Evolutionary conservation across 1,140 invertebrate species (phyloP).

Genomic region (Gryllus bimaculatus): DNA sequence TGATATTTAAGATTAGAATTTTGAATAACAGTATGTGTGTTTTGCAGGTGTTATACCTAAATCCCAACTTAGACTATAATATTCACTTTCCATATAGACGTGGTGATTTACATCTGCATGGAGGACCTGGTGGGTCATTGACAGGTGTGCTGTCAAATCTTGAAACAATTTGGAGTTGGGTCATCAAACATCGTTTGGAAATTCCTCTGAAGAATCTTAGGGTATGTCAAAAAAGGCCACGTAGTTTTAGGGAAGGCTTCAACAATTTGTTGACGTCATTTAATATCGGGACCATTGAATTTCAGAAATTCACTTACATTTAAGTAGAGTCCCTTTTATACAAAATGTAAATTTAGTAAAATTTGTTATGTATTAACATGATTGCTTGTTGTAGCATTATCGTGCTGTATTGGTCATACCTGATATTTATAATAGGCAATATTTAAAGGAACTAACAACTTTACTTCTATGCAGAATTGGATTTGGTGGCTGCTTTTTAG

Average conservation of each 20-base stretch:
- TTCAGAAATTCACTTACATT: background rate
- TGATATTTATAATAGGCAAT: constrained; percentile 80
- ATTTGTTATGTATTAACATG: background rate
- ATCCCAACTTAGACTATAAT: constrained; percentile 65
- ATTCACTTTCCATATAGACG: constrained; percentile 81
- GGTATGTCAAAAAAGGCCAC: constrained; percentile 29
- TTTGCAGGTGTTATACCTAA: constrained; percentile 53
- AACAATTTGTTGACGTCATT: background rate
- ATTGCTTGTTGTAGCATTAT: constrained; percentile 48
- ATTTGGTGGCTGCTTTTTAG: constrained; percentile 81
- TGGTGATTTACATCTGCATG: constrained; percentile 79
- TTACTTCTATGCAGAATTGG: constrained; percentile 72
- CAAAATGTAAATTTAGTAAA: background rate
- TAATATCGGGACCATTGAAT: background rate
- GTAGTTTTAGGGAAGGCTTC: background rate
- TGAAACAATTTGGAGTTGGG: constrained; percentile 77
- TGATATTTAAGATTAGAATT: background rate
- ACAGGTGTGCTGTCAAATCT: constrained; percentile 73
- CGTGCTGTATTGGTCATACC: constrained; percentile 81
- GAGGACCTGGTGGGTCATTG: constrained; percentile 71
- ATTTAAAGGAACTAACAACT: constrained; percentile 76
- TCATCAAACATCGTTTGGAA: constrained; percentile 63
- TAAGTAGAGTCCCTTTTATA: background rate
- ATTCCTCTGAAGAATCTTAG: constrained; percentile 67
- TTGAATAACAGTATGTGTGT: constrained; percentile 15